Evolutionary conservation across 2,888 invertebrate species (phyloP), one percentile per base, ranked within the genome.

Genomic region (Rhingia rostrata): DNA sequence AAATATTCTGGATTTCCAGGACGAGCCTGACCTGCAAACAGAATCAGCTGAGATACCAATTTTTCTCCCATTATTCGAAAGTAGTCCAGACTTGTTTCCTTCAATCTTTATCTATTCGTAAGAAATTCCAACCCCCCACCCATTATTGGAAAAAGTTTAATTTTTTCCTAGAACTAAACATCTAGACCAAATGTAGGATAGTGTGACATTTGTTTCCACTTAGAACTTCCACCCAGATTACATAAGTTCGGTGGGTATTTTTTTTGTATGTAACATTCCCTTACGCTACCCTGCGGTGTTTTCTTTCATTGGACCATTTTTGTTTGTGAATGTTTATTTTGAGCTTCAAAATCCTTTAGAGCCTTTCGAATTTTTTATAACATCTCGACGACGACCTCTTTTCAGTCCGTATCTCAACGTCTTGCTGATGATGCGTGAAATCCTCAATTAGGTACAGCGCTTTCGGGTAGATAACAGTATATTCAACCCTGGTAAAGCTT

Each of bases 401-500:
- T 30, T 12, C 12, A n/a, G 43, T n/a, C 49, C 30, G 30, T 49
- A 2, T 30, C 30, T 9, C 30, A 10, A 9, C 49, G 22, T 9
- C 47, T 47, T 6, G 47, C 43, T 45, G 43, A 45, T 47, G 49
- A 49, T 49, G 49, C 49, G 49, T 49, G 10, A 49, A 49, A 49
- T 49, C 47, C 47, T 22, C 22, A 22, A 22, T 47, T 30, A 49
- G 49, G 30, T 49, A 22, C 22, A 49, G 30, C 14, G 30, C 49
- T 49, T 49, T 49, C 22, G 49, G 30, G 49, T 49, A 47, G 47
- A 22, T 47, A 47, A 14, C 49, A 32, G 49, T 49, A 49, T 32
- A 10, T 49, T 30, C 22, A 49, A 30, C 49, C 49, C 49, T 49
- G 49, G 49, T 30, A 49, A 49, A 49, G 49, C 49, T 49, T 49